phyloP scores from a whole-genome alignment of 2,113 vertebrate genomes.

The Tachuris rubrigastra region DNA sequence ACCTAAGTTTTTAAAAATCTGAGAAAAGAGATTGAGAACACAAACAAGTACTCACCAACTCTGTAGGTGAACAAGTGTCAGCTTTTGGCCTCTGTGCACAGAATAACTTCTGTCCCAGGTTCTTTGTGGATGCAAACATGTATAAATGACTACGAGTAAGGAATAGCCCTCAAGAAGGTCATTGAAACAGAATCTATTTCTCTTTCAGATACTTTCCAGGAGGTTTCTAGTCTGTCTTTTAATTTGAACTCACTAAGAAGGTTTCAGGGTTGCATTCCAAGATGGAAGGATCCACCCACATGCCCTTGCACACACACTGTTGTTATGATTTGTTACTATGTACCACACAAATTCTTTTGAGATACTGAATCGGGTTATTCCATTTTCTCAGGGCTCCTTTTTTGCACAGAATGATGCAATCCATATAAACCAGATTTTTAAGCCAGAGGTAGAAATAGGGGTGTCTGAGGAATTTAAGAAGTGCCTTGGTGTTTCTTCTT shows the following conservation, averaged over 20 bases:
- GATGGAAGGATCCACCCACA: background rate
- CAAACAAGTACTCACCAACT: background rate
- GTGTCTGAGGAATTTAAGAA: background rate
- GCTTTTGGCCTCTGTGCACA: background rate
- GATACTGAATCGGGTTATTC: background rate
- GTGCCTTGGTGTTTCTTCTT: background rate
- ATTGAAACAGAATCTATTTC: background rate
- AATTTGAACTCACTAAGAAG: background rate
- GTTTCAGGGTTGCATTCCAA: background rate
- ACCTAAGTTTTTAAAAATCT: constrained; percentile 4
- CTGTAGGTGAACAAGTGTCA: background rate
- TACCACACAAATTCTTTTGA: background rate
- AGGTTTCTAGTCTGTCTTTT: background rate
- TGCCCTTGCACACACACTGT: background rate
- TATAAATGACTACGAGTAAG: background rate
- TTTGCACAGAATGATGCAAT: background rate
- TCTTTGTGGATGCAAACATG: background rate
- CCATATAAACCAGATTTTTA: background rate
- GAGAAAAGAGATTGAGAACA: background rate
- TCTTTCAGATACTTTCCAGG: background rate
- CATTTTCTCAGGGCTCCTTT: background rate
- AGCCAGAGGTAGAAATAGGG: background rate
- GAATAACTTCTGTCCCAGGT: background rate
- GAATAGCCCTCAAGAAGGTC: background rate
- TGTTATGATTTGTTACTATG: background rate